Base-by-base conservation (phyloP, 1,140 invertebrate species). In the Drosophila burlai region DNA sequence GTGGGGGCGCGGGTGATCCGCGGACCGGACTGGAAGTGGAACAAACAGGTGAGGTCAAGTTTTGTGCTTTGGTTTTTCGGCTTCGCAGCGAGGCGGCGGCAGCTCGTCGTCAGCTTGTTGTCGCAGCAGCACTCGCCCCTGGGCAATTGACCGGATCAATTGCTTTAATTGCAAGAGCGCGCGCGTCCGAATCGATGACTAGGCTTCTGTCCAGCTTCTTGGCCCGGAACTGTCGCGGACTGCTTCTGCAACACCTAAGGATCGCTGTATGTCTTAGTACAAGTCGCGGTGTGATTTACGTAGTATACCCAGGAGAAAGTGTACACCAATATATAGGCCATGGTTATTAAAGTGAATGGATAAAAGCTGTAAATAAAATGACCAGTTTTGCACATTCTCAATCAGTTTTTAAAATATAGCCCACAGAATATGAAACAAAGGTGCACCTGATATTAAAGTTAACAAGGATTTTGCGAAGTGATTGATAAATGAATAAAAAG, bases 11-110 rank as follows among this genome's bases (percentile, higher is more conserved):
- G 98, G 76, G 98, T 99, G 31, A 98, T 99, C 81, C 94, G 98
- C 87, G 98, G 98, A 29, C 97, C 97, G 61, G 98, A 99, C 93
- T 99, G 98, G 98, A 99, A 99, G 95, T 99, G 98, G 98, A 98
- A 97, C 85, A 99, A 99, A 95, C 98, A 98, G 96, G 97, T 97
- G 94, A 61, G 77, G 65, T 62, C 54, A 49, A 49, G 38, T 50
- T 38, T 24, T 63, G 29, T 45, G 38, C 21, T 50, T 58, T 49
- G n/a, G 36, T 59, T 52, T 52, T 64, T 16, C 6, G 24, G 24
- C 21, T 15, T 10, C 21, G 21, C 54, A 38, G 34, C 54, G 36
- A 21, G 36, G 54, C 21, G 15, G 36, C 54, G 11, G 36, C 21
- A 24, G 24, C 24, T 24, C 24, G 24, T 24, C 50, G 31, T 21